These are phyloP conservation scores for Pygoscelis adeliae DNA, from an alignment of 2,113 vertebrate genomes.

Conservation along the genomic window DNA sequence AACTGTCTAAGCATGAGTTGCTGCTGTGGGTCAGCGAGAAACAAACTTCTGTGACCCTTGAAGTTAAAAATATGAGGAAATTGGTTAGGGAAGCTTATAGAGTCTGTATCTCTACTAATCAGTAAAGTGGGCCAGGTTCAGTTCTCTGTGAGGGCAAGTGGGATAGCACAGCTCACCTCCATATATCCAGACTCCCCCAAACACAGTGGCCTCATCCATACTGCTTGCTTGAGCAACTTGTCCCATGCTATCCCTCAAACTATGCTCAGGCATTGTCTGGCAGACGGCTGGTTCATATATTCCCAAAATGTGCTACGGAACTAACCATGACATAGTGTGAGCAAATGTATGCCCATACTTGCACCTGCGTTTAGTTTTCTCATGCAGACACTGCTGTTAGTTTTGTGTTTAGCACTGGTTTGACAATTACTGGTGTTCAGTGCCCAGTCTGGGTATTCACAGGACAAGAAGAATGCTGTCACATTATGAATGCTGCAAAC, in stretches of 20 bases:
- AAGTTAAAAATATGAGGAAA: conserved; percentile 29
- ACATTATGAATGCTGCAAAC: neutral
- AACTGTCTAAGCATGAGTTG: conserved; percentile 30
- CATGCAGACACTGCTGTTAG: neutral
- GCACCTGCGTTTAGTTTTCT: neutral
- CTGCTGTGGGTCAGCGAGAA: neutral
- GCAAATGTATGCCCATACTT: neutral
- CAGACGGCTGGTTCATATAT: neutral
- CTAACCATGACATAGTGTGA: neutral
- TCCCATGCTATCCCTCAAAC: neutral
- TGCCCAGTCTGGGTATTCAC: neutral
- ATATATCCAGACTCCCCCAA: neutral
- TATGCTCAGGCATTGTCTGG: neutral
- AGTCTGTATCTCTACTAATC: neutral
- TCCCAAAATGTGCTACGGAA: neutral
- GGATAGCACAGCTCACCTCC: neutral
- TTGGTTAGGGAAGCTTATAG: neutral
- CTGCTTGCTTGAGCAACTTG: neutral
- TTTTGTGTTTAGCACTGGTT: neutral
- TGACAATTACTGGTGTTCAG: neutral
- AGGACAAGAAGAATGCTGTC: neutral
- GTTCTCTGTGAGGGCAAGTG: neutral
- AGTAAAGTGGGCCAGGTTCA: neutral
- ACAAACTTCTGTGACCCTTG: neutral
- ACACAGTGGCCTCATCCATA: neutral